Evolutionary conservation across 64 coral and sea anemone species (phyloP).

Genomic region (Pocillopora damicornis): DNA sequence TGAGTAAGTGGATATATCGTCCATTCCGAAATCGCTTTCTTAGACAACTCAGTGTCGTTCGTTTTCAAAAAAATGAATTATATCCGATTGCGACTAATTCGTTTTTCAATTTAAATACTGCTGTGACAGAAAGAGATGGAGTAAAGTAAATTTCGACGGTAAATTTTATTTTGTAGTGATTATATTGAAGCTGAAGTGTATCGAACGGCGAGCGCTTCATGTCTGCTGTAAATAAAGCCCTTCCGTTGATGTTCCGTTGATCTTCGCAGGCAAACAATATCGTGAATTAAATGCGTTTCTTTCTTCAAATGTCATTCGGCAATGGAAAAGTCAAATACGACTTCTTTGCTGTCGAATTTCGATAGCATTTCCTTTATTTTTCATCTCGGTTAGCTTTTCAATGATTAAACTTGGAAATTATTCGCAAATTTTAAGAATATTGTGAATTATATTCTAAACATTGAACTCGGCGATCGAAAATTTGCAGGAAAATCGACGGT

Average conservation of each 20-base stretch:
- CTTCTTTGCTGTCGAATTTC: slow-evolving; percentile 4
- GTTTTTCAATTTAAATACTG: slow-evolving; percentile 51
- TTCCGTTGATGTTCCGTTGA: neutral
- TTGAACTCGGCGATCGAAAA: neutral
- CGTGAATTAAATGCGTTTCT: slow-evolving; percentile 11
- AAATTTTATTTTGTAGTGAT: slow-evolving; percentile 40
- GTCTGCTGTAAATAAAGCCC: neutral
- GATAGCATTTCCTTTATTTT: slow-evolving; percentile 7
- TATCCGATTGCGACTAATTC: slow-evolving; percentile 46
- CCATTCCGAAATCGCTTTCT: neutral
- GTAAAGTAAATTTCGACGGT: slow-evolving; percentile 20
- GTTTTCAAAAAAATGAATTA: slow-evolving; percentile 39
- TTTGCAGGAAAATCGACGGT: neutral
- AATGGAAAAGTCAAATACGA: slow-evolving; percentile 40
- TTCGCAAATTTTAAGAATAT: neutral
- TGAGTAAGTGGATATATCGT: slow-evolving; percentile 35
- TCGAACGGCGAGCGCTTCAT: neutral
- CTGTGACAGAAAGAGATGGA: slow-evolving; percentile 18
- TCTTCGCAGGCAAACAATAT: slow-evolving; percentile 14
- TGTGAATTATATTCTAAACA: slow-evolving; percentile 22
- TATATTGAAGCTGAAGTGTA: neutral
- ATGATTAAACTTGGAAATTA: neutral
- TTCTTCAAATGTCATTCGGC: slow-evolving; percentile 34
- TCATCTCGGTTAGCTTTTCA: neutral
- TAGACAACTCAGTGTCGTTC: slow-evolving; percentile 6